These are phyloP conservation scores for Beroe forskalii DNA, from an alignment of 37 sponge, comb jelly and placozoan genomes.

Conservation along the genomic window DNA sequence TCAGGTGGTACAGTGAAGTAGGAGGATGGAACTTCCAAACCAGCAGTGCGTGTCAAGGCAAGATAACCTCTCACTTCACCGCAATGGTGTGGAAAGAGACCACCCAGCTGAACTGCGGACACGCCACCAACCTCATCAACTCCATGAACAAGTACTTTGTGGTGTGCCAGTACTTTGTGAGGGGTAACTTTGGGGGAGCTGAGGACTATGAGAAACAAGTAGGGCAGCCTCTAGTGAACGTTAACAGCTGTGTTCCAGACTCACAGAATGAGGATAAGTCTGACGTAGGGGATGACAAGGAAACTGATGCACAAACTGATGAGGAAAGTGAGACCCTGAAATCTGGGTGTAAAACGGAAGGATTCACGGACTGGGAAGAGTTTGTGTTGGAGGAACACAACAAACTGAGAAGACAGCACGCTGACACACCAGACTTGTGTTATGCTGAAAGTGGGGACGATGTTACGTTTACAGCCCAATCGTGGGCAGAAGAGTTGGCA, in stretches of 20 bases:
- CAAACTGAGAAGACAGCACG: not conserved
- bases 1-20: too few relatives aligned
- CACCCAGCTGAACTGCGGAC: not conserved
- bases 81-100: not conserved
- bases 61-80: too few relatives aligned
- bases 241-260: too few relatives aligned
- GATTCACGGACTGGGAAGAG: not conserved
- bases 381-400: not conserved
- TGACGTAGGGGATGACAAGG: too few relatives aligned
- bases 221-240: too few relatives aligned
- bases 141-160: not conserved
- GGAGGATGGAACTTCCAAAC: too few relatives aligned
- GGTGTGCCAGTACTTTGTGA: not conserved
- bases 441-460: conserved; percentile 34
- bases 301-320: too few relatives aligned
- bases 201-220: not conserved
- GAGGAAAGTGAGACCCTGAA: too few relatives aligned
- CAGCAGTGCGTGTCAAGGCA: not conserved
- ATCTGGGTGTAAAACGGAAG: not conserved
- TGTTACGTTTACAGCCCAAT: not conserved
- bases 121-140: not conserved
- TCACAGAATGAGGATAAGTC: too few relatives aligned
- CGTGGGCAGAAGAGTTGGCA: conserved; percentile 1
- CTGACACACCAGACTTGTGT: not conserved
- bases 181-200: conserved; percentile 3